Conservation (phyloP, 2,888 invertebrate species). For the Thecophora atra region DNA sequence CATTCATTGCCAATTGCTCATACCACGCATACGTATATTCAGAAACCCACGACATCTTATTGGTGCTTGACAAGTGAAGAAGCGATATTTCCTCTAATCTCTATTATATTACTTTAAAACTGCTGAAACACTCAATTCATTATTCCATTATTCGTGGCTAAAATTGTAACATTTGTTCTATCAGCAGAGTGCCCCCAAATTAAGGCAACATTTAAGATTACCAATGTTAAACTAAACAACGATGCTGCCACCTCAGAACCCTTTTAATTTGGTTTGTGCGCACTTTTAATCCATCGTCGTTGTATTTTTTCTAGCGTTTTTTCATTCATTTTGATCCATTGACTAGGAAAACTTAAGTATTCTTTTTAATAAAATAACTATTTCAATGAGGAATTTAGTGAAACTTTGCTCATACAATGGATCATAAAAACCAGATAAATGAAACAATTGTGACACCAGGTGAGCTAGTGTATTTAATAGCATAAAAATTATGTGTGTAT, state of each 20-base stretch:
- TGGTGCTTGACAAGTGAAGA: not conserved
- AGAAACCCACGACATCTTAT: conserved; percentile 82
- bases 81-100: no score
- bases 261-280: no score
- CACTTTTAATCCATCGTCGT: conserved; percentile 46
- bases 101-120: no score
- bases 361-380: conserved; percentile 38
- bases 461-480: conserved; percentile 47
- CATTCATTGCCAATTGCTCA: conserved; percentile 76
- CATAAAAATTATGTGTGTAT: conserved; percentile 32
- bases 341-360: conserved; percentile 33
- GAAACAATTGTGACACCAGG: conserved; percentile 67
- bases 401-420: conserved; percentile 61
- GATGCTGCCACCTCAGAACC: not conserved
- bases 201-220: not conserved
- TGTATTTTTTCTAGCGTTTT: conserved; percentile 19
- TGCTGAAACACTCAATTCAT: no score
- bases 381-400: conserved; percentile 44
- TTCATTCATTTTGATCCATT: conserved; percentile 25
- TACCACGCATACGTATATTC: conserved; percentile 79
- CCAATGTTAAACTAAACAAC: not conserved
- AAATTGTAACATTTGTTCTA: no score
- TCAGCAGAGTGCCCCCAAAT: no score
- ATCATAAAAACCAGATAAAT: conserved; percentile 63
- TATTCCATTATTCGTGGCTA: no score